Evolutionary conservation across 2,888 invertebrate genomes (phyloP), one percentile per base, ranked within the genome.

Genomic region (Drosophila mercatorum): DNA sequence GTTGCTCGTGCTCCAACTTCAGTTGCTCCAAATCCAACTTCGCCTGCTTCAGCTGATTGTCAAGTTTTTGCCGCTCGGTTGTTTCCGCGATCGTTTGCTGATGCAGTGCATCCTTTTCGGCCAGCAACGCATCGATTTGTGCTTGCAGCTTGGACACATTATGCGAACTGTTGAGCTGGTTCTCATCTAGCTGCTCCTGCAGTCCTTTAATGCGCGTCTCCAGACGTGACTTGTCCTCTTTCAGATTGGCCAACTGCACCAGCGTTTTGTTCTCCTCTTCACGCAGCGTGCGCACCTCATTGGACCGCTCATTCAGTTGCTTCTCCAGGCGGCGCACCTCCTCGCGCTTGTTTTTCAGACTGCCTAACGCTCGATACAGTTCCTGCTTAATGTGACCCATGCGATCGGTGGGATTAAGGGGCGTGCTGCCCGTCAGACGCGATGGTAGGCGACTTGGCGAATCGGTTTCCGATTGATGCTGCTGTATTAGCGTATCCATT

Each of bases 241-340:
- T 92, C 2, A 89, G 78, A 0, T 84, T 91, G 22, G 88, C 91
- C 8, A 93, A 75, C 68, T 93, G 84, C 1, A 92, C 91, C 8
- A 93, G 70, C 0, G 90, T 83, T 57, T 85, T 88, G 63, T 93
- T 93, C 79, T 93, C 93, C 22, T 91, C 90, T 0, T 90, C 82
- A 52, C 90, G 92, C 2, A 92, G 64, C 5, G 57, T 64, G 12
- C 90, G 88, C 47, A 92, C 76, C 56, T 93, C 92, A 0, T 72
- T 65, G 38, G 89, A 83, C 47, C 91, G 91, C 5, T 87, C 87
- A 0, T 84, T 83, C 3, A 93, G 44, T 3, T 81, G 75, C 31
- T 93, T 92, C 67, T 94, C 93, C 31, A 94, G 78, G 47, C 92
- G 92, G n/a, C 92, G 93, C 44, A 94, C 94, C 78, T 94, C 94